These are phyloP conservation scores for Saccopteryx bilineata DNA, from an alignment of 2,113 vertebrate genomes.

Conservation along the genomic window DNA sequence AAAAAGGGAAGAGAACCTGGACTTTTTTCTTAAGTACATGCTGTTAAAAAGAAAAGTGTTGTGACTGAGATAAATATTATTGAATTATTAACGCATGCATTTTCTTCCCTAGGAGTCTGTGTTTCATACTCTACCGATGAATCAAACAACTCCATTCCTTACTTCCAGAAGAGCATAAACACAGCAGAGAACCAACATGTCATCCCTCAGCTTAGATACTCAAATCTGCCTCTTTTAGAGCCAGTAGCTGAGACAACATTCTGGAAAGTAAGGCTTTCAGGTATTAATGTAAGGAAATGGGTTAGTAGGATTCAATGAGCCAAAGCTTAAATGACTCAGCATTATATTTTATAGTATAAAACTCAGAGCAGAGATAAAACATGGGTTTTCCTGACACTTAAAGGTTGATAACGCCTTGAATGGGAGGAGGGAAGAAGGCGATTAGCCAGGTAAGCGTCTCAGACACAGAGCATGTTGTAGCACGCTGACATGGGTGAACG, in stretches of 20 bases:
- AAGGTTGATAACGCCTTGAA: not conserved
- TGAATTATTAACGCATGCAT: slow-evolving; percentile 7
- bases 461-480: not conserved
- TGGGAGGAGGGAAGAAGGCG: not conserved
- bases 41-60: not conserved
- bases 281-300: not conserved
- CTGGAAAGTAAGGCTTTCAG: not conserved
- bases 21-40: not conserved
- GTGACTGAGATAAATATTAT: not conserved
- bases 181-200: not conserved
- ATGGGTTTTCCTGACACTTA: not conserved
- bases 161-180: not conserved
- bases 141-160: not conserved
- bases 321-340: slow-evolving; percentile 34
- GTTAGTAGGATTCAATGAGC: not conserved
- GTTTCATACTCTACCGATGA: not conserved
- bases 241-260: not conserved
- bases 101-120: not conserved
- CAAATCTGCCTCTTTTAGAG: slow-evolving; percentile 7
- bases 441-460: not conserved
- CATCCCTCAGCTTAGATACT: slow-evolving; percentile 10
- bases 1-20: not conserved
- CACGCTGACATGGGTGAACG: not conserved
- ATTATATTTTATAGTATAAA: slow-evolving; percentile 53
- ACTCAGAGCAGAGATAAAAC: slow-evolving; percentile 11